A percentile compares a stretch with the other conserved stretches of the same genome.
Conservation (phyloP, 2,797 vertebrate genomes). For the Erpetoichthys calabaricus region DNA sequence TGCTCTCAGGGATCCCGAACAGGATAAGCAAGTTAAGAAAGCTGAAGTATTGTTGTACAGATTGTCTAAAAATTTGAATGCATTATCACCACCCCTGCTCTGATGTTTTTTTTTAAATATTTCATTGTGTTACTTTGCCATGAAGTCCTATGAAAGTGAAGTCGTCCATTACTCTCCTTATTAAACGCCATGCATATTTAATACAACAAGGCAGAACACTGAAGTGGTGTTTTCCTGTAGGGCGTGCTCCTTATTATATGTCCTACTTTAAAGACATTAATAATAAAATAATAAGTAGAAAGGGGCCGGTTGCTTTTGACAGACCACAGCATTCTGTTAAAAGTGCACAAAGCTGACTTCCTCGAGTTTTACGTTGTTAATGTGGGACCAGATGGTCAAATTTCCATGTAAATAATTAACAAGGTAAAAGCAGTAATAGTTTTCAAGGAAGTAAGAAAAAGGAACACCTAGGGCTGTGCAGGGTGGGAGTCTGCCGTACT, state of each 20-base stretch:
- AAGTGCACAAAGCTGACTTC: no score
- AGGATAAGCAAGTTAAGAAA: no score
- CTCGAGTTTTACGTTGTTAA: constrained; percentile 25
- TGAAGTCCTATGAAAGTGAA: no score
- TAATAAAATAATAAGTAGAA: constrained; percentile 25
- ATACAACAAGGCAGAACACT: constrained; percentile 32
- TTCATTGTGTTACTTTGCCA: no score
- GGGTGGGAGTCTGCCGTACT: constrained; percentile 24
- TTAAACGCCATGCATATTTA: constrained; percentile 38
- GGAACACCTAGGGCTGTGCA: no score
- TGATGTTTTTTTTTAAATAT: no score
- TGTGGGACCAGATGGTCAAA: constrained; percentile 34
- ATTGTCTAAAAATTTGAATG: no score
- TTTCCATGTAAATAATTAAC: constrained; percentile 55
- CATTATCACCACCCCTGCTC: no score
- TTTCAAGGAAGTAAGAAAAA: constrained; percentile 19
- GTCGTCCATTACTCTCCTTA: constrained; percentile 27
- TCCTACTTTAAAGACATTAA: constrained; percentile 20
- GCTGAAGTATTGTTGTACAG: no score
- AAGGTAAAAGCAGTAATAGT: constrained; percentile 40
- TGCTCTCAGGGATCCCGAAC: no score
- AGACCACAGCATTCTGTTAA: constrained; percentile 27
- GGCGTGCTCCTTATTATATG: constrained; percentile 22
- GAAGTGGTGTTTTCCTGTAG: constrained; percentile 25
- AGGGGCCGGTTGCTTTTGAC: constrained; percentile 27